Evolutionary conservation across 2,888 invertebrate genomes (phyloP).

Genomic region (Liodrosophila aerea): DNA sequence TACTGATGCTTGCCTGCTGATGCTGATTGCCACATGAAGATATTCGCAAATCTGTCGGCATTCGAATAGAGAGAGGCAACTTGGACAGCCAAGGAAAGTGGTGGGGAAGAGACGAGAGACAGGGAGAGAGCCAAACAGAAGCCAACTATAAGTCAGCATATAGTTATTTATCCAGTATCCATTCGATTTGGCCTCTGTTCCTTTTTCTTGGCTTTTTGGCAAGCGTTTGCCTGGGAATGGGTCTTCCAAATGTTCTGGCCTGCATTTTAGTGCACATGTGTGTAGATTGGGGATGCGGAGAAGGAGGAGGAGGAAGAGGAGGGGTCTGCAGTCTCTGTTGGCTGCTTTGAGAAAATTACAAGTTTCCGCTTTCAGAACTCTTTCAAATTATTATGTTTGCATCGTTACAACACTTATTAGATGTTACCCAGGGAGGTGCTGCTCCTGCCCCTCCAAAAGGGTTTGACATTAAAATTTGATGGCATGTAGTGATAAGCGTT

Average conservation of each 20-base stretch:
- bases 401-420: conserved; percentile 76
- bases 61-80: background rate
- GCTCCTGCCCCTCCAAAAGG: conserved; percentile 50
- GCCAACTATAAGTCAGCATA: conserved; percentile 62
- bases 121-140: conserved; percentile 28
- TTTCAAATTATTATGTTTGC: conserved; percentile 77
- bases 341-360: conserved; percentile 73
- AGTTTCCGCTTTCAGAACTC: conserved; percentile 79
- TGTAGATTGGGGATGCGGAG: conserved; percentile 15
- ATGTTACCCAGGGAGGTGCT: conserved; percentile 38
- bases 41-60: conserved; percentile 65
- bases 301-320: background rate
- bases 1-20: conserved; percentile 43
- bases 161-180: conserved; percentile 73
- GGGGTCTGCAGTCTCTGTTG: conserved; percentile 32
- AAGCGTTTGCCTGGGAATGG: conserved; percentile 52
- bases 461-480: conserved; percentile 77
- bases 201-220: conserved; percentile 61
- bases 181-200: conserved; percentile 39
- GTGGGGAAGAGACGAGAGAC: conserved; percentile 7
- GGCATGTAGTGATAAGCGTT: conserved; percentile 75
- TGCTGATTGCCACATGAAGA: conserved; percentile 72
- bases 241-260: conserved; percentile 59
- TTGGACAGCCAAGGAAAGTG: conserved; percentile 4
- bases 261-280: conserved; percentile 63